phyloP scores from a whole-genome alignment of 2,888 invertebrate genomes.

The Synergus gifuensis region DNA sequence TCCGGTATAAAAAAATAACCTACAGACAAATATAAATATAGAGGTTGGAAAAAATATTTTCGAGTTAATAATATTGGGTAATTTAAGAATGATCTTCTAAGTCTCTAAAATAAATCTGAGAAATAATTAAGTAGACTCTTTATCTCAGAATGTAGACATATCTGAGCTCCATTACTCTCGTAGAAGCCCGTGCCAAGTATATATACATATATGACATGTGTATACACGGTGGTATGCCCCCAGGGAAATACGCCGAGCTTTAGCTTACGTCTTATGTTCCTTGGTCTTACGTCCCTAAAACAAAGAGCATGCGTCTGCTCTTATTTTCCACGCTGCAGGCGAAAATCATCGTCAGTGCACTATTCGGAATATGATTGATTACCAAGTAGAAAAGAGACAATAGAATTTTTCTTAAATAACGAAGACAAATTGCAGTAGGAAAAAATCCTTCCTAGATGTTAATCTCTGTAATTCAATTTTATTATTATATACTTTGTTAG shows the following conservation, averaged over 20 bases:
- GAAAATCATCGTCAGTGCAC: slow-evolving; percentile 42
- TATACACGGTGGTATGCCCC: slow-evolving; percentile 29
- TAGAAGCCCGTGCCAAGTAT: neutral
- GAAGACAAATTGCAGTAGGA: neutral
- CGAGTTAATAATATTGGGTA: too few species aligned
- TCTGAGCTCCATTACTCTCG: slow-evolving; percentile 18
- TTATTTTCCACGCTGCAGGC: slow-evolving; percentile 38
- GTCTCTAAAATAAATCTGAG: neutral
- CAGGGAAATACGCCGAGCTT: slow-evolving; percentile 52
- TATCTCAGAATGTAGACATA: neutral
- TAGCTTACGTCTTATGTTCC: slow-evolving; percentile 48
- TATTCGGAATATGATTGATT: slow-evolving; percentile 51
- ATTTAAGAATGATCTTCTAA: too few species aligned
- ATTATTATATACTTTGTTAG: neutral
- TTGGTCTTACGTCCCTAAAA: slow-evolving; percentile 44
- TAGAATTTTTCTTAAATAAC: neutral
- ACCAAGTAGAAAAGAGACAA: neutral
- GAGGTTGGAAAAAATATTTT: too few species aligned
- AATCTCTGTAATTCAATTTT: neutral
- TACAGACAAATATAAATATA: too few species aligned
- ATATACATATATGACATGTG: slow-evolving; percentile 29
- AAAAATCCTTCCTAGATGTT: neutral
- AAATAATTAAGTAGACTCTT: slow-evolving; percentile 3
- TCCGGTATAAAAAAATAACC: too few species aligned
- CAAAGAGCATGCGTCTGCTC: slow-evolving; percentile 45